phyloP scores from a whole-genome alignment of 2,888 invertebrate genomes.

The Crossocerus cetratus region DNA sequence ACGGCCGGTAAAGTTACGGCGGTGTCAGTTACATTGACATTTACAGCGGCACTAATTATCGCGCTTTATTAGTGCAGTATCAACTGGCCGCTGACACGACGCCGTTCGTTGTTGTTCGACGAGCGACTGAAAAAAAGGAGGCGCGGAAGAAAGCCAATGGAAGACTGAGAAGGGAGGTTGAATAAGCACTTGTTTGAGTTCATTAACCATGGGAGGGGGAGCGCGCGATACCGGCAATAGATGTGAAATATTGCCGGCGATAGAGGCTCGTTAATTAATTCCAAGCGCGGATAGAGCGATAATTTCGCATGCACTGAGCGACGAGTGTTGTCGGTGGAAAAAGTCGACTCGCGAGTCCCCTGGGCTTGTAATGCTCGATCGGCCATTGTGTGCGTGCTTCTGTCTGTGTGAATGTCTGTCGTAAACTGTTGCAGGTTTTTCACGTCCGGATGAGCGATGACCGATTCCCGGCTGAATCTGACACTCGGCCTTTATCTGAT shows the following conservation, averaged over 20 bases:
- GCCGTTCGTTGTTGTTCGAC: too few species aligned
- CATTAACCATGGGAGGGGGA: conserved; percentile 28
- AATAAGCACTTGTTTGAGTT: conserved; percentile 36
- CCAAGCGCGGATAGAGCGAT: conserved; percentile 4
- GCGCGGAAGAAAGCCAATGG: neutral
- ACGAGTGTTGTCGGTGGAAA: neutral
- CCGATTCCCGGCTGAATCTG: too few species aligned
- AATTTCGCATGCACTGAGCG: neutral
- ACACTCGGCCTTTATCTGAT: too few species aligned
- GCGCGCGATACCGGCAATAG: neutral
- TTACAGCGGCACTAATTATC: conserved; percentile 45
- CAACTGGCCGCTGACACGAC: conserved; percentile 2
- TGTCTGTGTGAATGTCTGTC: too few species aligned
- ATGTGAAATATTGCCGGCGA: conserved; percentile 31
- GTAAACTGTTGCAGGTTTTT: too few species aligned
- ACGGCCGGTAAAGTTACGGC: conserved; percentile 33
- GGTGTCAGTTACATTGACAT: conserved; percentile 31
- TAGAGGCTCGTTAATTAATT: conserved; percentile 39
- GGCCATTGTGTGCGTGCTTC: too few species aligned
- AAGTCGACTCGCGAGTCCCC: too few species aligned
- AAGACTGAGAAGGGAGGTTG: conserved; percentile 9
- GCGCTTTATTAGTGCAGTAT: conserved; percentile 42
- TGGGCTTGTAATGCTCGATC: too few species aligned
- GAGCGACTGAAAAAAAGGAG: neutral
- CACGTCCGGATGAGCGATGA: too few species aligned